Evolutionary conservation across 2,888 invertebrate species (phyloP), one percentile per base, ranked within the genome.

Genomic region (Willowsia nigromaculata): DNA sequence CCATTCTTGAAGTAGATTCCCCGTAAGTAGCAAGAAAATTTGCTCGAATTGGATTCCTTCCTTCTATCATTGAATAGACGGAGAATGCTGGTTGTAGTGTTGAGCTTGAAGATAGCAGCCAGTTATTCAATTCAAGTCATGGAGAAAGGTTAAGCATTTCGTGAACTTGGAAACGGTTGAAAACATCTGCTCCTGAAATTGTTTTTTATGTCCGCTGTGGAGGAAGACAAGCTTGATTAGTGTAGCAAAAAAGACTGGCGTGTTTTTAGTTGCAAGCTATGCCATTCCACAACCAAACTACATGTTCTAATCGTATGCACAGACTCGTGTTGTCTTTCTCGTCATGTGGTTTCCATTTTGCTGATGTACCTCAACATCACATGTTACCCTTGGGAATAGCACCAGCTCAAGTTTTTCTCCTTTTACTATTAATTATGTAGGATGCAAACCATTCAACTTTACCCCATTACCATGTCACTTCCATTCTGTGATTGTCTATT

Each of bases 371-470:
- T 65, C 13, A 37, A 1, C 37, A 33, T 37, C 18, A 37, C 2
- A 71, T 43, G 40, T 9, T 71, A 18, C 71, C n/a, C 25, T 25
- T 71, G 40, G 43, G 71, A 71, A 71, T 43, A n/a, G n/a, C n/a
- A 40, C 62, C 62, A 62, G 37, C 68, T 22, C 7, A 22, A 13
- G 43, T 43, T 71, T 71, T 22, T n/a, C 37, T 65, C 9, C 37
- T 71, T 71, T 71, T 43, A 25, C 40, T 43, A 25, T 71, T 43
- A 71, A 43, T 43, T 25, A 71, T 1, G n/a, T n/a, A 43, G 13
- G 71, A 43, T 25, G 40, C 30, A 22, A 22, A 25, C 71, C 18
- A 40, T 40, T 18, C 68, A 9, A 43, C 25, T 71, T 22, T 11
- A 18, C 11, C 27, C 6, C 27, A 1, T 25, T 59, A 59, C 30